Conservation (phyloP, 2,888 invertebrate species). For the Troides oblongomaculatus region DNA sequence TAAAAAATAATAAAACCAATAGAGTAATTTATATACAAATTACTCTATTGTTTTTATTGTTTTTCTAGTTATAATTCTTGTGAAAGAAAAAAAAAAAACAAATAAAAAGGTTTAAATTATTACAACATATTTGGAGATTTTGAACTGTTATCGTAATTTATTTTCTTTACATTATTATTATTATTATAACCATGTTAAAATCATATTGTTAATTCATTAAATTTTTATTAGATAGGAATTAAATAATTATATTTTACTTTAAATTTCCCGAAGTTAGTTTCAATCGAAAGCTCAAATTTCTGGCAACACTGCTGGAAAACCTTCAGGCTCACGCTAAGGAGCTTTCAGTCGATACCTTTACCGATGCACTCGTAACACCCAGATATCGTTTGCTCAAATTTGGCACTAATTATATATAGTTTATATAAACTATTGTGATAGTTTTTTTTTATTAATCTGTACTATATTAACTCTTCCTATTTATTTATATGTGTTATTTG, state of each 20-base stretch:
- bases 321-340: constrained; percentile 31
- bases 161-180: no score
- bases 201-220: no score
- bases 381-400: constrained; percentile 21
- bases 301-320: constrained; percentile 35
- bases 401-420: constrained; percentile 13
- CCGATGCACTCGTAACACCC: constrained; percentile 36
- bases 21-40: no score
- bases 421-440: background rate
- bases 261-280: constrained; percentile 14
- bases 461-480: background rate
- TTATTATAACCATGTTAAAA: no score
- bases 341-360: constrained; percentile 56
- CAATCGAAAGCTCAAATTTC: constrained; percentile 24
- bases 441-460: background rate
- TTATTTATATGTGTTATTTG: background rate
- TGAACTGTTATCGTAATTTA: no score
- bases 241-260: background rate
- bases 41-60: no score
- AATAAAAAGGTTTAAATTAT: no score
- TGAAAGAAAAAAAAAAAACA: no score
- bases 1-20: no score
- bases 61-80: no score
- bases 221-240: no score
- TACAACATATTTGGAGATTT: no score